These are phyloP conservation scores for Lagopus leucura DNA, from an alignment of 2,113 vertebrate genomes.

Conservation along the genomic window DNA sequence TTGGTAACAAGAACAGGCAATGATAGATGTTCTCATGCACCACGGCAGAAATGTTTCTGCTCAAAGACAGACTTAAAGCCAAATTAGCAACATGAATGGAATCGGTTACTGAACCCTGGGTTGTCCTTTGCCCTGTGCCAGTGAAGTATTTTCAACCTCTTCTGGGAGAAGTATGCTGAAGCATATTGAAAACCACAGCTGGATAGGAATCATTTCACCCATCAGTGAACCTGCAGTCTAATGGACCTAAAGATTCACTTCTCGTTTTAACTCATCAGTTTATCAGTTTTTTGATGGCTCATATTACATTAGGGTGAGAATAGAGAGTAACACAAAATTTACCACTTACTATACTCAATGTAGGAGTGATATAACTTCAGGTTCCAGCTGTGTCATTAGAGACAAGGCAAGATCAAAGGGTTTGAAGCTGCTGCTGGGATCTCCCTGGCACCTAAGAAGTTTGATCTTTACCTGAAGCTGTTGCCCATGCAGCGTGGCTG, in stretches of 20 bases:
- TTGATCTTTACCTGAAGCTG: background rate
- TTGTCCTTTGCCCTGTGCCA: background rate
- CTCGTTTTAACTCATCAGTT: background rate
- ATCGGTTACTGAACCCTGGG: background rate
- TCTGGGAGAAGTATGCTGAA: background rate
- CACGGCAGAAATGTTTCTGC: background rate
- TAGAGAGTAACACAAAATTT: background rate
- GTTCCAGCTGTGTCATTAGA: background rate
- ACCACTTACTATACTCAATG: background rate
- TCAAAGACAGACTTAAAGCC: constrained; percentile 5
- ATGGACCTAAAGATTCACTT: background rate
- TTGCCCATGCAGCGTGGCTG: background rate
- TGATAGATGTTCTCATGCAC: constrained; percentile 22
- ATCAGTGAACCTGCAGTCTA: background rate
- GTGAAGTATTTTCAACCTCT: background rate
- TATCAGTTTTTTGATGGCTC: background rate
- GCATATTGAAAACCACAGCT: background rate
- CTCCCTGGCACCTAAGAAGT: background rate
- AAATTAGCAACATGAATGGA: background rate
- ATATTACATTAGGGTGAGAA: background rate
- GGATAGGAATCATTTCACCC: background rate
- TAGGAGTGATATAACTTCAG: background rate
- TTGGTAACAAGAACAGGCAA: background rate
- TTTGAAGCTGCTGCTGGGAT: background rate
- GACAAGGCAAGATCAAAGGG: background rate